A percentile compares a stretch with the other conserved stretches of the same genome.
Conservation (phyloP, 2,888 invertebrate species). For the Xanthorhoe designata region DNA sequence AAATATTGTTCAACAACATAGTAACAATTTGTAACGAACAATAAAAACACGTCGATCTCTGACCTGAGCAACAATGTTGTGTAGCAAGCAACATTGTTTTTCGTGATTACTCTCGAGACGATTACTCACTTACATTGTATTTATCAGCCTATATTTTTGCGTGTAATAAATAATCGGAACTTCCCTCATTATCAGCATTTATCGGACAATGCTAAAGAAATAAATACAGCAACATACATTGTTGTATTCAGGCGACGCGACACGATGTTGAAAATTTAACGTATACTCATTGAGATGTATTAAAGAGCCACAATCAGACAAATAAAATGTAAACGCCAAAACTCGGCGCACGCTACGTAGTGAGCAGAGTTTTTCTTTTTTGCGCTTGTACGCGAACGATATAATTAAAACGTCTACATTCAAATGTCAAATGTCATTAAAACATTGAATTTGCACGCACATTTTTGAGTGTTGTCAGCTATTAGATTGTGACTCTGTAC, state of each 20-base stretch:
- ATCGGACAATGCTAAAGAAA: conserved; percentile 6
- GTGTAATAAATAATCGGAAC: conserved; percentile 10
- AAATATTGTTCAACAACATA: conserved; percentile 11
- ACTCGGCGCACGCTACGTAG: too few species aligned
- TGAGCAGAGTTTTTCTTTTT: too few species aligned
- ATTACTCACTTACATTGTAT: conserved; percentile 13
- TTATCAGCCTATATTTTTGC: conserved; percentile 13
- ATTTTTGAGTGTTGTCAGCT: too few species aligned
- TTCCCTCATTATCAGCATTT: conserved; percentile 12
- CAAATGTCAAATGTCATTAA: too few species aligned
- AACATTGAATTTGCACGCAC: too few species aligned
- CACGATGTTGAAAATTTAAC: too few species aligned
- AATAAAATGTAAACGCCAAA: too few species aligned
- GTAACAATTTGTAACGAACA: conserved; percentile 24
- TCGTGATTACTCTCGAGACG: conserved; percentile 5
- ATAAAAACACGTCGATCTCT: conserved; percentile 15
- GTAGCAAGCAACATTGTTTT: conserved; percentile 5
- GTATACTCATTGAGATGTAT: too few species aligned
- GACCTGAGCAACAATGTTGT: conserved; percentile 21
- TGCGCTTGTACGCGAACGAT: too few species aligned
- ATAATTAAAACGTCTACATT: background rate
- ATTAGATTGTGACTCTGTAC: too few species aligned
- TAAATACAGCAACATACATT: conserved; percentile 12
- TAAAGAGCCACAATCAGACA: too few species aligned
- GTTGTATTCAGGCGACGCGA: conserved; percentile 1